phyloP scores from a whole-genome alignment of 1,140 invertebrate species.

The Drosophila arizonae region DNA sequence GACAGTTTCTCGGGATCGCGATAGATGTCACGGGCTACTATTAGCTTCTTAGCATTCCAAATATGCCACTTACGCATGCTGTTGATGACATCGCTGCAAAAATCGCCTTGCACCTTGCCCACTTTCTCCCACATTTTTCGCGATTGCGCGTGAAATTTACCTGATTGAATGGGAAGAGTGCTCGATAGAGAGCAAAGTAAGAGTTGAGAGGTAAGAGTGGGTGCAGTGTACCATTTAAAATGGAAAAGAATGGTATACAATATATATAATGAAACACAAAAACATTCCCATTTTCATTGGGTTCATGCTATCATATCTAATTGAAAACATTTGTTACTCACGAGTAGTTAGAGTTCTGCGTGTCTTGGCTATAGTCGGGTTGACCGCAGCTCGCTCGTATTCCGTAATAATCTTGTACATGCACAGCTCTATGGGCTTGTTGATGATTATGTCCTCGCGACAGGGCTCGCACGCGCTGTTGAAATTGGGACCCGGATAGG shows the following conservation, averaged over 20 bases:
- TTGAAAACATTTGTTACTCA: no score
- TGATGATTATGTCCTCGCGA: background rate
- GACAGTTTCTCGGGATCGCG: background rate
- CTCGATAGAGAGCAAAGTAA: no score
- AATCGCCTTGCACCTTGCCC: background rate
- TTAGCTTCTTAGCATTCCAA: background rate
- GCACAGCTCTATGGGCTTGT: slow-evolving; percentile 17
- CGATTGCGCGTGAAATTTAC: slow-evolving; percentile 9
- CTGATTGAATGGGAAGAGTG: background rate
- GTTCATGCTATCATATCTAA: no score
- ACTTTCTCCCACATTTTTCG: background rate
- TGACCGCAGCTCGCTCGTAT: slow-evolving; percentile 28
- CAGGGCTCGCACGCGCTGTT: background rate
- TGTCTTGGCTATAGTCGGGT: background rate
- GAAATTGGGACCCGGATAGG: slow-evolving; percentile 48
- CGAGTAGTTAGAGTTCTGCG: no score
- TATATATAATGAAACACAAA: no score
- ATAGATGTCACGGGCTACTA: background rate
- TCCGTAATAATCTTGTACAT: slow-evolving; percentile 40
- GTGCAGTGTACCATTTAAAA: no score
- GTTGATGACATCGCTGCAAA: slow-evolving; percentile 46
- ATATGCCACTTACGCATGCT: slow-evolving; percentile 51
- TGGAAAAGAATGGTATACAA: no score
- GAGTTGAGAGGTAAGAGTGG: no score
- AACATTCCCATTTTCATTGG: no score